phyloP scores from a whole-genome alignment of 2,797 vertebrate species.

The Danio aesculapii region DNA sequence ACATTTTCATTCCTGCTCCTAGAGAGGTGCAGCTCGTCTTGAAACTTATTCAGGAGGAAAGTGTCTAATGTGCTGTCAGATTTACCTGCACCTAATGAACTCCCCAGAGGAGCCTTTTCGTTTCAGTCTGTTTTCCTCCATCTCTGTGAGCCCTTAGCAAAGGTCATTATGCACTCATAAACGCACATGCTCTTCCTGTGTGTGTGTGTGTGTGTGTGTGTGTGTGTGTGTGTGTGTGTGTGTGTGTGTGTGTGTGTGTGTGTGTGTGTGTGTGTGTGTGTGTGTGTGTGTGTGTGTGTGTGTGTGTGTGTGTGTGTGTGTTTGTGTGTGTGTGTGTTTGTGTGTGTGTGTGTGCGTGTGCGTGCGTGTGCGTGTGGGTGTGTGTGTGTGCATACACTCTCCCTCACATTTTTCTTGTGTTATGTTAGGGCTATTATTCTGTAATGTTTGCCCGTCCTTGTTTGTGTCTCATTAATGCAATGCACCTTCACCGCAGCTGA shows the following conservation, averaged over 20 bases:
- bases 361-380: neutral
- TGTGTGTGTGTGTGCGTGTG: no score
- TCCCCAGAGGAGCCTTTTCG: conserved; percentile 54
- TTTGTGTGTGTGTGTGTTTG: no score
- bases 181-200: conserved; percentile 43
- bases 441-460: conserved; percentile 53
- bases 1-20: conserved; percentile 39
- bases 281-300: no score
- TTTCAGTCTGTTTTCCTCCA: conserved; percentile 58
- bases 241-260: no score
- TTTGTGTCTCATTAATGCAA: conserved; percentile 58
- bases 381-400: conserved; percentile 22
- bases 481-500: conserved; percentile 43
- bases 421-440: conserved; percentile 56
- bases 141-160: conserved; percentile 56
- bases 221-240: neutral
- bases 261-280: no score
- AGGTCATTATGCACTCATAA: conserved; percentile 62
- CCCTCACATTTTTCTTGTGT: conserved; percentile 52
- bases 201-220: conserved; percentile 19
- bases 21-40: conserved; percentile 51
- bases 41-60: conserved; percentile 50
- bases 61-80: conserved; percentile 54
- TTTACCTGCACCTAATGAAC: conserved; percentile 62
- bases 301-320: conserved; percentile 21